A percentile compares a stretch with the other conserved stretches of the same genome.
phyloP scores from a whole-genome alignment of 2,113 vertebrate genomes.

The Cyanoramphus novaezelandiae region DNA sequence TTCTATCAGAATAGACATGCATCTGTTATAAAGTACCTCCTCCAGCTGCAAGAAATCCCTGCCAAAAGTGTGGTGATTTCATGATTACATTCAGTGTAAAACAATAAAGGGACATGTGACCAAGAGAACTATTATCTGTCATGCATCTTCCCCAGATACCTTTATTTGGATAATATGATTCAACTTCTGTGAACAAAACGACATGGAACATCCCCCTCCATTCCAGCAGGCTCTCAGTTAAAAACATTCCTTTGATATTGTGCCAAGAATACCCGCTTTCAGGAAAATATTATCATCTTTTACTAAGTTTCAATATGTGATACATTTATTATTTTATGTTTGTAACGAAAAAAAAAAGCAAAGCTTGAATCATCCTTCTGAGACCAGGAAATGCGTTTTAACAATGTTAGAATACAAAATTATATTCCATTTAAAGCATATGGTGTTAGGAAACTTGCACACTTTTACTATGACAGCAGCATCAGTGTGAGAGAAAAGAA shows the following conservation, averaged over 20 bases:
- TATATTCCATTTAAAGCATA: neutral
- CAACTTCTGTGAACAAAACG: neutral
- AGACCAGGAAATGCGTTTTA: conserved; percentile 4
- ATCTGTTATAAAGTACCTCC: neutral
- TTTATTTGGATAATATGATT: neutral
- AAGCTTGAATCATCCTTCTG: conserved; percentile 4
- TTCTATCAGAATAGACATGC: neutral
- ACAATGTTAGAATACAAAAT: neutral
- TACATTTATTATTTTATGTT: conserved; percentile 32
- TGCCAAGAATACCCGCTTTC: neutral
- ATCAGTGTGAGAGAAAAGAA: neutral
- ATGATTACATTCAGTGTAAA: neutral
- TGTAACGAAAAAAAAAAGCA: neutral
- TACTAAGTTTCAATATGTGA: conserved; percentile 20
- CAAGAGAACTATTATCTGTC: neutral
- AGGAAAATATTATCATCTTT: conserved; percentile 38
- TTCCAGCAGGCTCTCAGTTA: conserved; percentile 14
- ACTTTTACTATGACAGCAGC: neutral
- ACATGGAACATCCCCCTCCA: neutral
- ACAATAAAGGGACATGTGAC: neutral
- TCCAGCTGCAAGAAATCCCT: neutral
- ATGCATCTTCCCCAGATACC: neutral
- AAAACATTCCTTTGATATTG: conserved; percentile 28
- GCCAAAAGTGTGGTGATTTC: neutral
- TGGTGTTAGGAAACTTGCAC: neutral